These are phyloP conservation scores for Zapornia atra DNA, from an alignment of 2,113 vertebrate genomes.

Conservation along the genomic window DNA sequence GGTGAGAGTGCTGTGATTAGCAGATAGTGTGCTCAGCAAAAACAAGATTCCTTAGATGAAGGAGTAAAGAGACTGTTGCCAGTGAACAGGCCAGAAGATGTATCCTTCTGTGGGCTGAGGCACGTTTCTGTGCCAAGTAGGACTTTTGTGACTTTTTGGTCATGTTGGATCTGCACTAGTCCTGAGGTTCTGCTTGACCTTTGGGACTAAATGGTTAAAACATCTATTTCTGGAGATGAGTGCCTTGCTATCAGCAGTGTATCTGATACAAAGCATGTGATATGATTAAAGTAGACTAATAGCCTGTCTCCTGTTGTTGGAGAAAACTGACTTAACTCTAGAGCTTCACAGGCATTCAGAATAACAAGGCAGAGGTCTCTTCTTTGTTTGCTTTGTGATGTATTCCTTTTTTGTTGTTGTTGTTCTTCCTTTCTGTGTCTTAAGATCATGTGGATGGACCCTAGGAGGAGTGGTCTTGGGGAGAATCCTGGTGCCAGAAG, in stretches of 20 bases:
- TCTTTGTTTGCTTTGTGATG: not conserved
- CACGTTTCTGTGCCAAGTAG: not conserved
- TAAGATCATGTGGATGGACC: not conserved
- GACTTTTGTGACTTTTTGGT: not conserved
- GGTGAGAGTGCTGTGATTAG: not conserved
- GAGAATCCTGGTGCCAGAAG: not conserved
- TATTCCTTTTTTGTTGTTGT: not conserved
- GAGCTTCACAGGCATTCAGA: not conserved
- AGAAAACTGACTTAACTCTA: not conserved
- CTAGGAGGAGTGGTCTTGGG: not conserved
- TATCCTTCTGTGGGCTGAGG: not conserved
- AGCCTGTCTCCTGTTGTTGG: not conserved
- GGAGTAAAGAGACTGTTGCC: not conserved
- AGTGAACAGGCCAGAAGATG: not conserved
- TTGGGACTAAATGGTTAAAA: not conserved
- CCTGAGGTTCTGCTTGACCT: not conserved
- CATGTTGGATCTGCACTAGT: not conserved
- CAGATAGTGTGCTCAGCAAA: not conserved
- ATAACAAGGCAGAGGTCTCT: not conserved
- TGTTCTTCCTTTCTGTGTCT: not conserved
- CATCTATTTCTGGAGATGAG: not conserved
- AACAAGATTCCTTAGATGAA: not conserved
- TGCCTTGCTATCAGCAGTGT: not conserved
- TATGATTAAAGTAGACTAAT: not conserved
- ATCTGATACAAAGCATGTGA: not conserved